Base-by-base conservation (phyloP, 2,888 invertebrate genomes). In the Euplexia lucipara region DNA sequence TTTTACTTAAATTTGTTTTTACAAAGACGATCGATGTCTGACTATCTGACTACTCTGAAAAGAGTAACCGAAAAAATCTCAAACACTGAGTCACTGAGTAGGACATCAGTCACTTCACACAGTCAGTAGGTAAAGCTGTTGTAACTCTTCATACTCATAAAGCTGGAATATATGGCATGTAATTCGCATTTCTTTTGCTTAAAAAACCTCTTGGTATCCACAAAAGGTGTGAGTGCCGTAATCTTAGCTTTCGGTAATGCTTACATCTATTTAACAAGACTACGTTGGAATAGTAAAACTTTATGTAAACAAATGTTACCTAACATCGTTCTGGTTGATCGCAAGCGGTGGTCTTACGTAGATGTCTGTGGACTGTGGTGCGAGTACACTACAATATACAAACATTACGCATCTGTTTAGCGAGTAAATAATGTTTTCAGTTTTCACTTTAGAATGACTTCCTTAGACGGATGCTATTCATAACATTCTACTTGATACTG, bases 251-350 rank as follows among this genome's bases (percentile, higher is more conserved):
- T 39, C 47, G 47, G 51, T 52, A 57, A 53, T n/a, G 45, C 70
- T 58, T 64, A 64, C 64, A 39, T 34, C 16, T 57, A 45, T 42
- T 67, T 73, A 49, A 49, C 71, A 48, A 34, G 42, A 56, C 42
- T 59, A 41, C 52, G 59, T 48, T 57, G 76, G 26, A 71, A 22
- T 41, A 41, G 39, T 71, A 66, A 70, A 66, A 66, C 56, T 60
- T 48, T 53, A 64, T 57, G 52, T 57, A 66, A 74, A 76, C 44
- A 66, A 53, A 60, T 53, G 66, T 71, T 76, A 66, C 76, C 60
- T 60, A 76, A 76, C 72, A n/a, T 52, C 48, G 76, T 65, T 59
- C 65, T 69, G 22, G 75, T 70, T 63, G 56, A 57, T 72, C 52
- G 53, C 26, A 35, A 70, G 37, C 47, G 47, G 39, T 56, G 34